Base-by-base conservation (phyloP, 2,797 vertebrate genomes). In the Neopelma chrysocephalum region DNA sequence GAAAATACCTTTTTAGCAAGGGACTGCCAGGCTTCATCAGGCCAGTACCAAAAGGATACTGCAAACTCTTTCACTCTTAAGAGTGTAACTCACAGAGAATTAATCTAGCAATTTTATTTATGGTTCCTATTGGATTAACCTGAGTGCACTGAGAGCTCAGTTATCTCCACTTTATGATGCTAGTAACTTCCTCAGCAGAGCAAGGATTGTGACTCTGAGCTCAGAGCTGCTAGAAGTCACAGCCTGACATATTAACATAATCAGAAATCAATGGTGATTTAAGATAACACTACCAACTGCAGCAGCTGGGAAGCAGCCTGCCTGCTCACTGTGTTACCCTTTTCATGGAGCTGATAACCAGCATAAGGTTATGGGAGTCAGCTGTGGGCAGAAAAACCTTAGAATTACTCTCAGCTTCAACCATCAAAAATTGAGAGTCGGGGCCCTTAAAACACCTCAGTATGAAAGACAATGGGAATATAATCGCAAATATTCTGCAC, bases 221-320 rank as follows among this genome's bases (percentile, higher is more conserved):
- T 85, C 79, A 82, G 65, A 94, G 69, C 27, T 8, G 15, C 66
- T 75, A 79, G 61, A 88, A 91, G 90, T 96, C 92, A 88, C 77
- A 90, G 90, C 34, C 70, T 82, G 80, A 72, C 62, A 69, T 12
- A 93, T 79, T 69, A 90, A 61, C 85, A 91, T 92, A 87, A 94
- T 73, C 86, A 92, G 83, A 76, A 95, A 96, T 96, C 95, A 93
- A 90, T 94, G 58, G 65, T 72, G 70, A 95, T 95, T 88, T 90
- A 91, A 90, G 91, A 72, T 83, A 86, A 78, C 65, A 42, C 36
- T 62, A 66, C 31, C 0, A 2, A 65, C 54, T 80, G 81, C 75
- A 91, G 75, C 43, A 89, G 62, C 66, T 62, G 51, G 25, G 84
- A 89, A 80, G 71, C 54, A 78, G 79, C 42, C 11, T 65, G 71